phyloP scores from a whole-genome alignment of 1,140 invertebrate genomes.

The Cephus cinctus region DNA sequence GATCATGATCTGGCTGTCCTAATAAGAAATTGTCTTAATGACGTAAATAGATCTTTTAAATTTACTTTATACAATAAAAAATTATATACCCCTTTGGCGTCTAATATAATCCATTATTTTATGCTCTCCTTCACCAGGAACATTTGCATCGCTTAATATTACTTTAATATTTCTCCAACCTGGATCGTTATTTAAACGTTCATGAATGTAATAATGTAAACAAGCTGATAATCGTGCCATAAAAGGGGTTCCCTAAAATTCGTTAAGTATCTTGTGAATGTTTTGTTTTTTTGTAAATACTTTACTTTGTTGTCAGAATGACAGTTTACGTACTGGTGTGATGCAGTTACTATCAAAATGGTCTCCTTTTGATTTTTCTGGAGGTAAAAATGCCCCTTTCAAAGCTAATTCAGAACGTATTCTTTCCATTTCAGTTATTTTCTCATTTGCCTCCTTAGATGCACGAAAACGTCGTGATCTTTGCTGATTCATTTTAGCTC shows the following conservation, averaged over 20 bases:
- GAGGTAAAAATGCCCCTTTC: slow-evolving; percentile 82
- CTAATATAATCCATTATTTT: slow-evolving; percentile 99
- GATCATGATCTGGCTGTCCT: slow-evolving; percentile 94
- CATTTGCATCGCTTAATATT: slow-evolving; percentile 97
- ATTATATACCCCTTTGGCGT: slow-evolving; percentile 77
- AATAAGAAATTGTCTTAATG: slow-evolving; percentile 31
- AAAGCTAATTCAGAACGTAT: slow-evolving; percentile 72
- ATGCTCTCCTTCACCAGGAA: slow-evolving; percentile 97
- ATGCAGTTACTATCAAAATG: slow-evolving; percentile 99
- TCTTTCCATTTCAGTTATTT: slow-evolving; percentile 79
- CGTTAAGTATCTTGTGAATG: not conserved
- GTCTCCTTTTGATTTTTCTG: slow-evolving; percentile 85
- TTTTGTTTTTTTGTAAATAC: not conserved
- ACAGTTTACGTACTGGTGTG: slow-evolving; percentile 69
- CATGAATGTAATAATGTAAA: slow-evolving; percentile 95
- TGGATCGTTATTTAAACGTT: slow-evolving; percentile 90
- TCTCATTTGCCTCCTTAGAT: slow-evolving; percentile 92
- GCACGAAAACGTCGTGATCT: slow-evolving; percentile 94
- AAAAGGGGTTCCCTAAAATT: slow-evolving; percentile 86
- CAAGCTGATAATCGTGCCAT: slow-evolving; percentile 94
- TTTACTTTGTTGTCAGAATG: slow-evolving; percentile 9
- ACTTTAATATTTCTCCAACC: slow-evolving; percentile 95
- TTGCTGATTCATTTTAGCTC: slow-evolving; percentile 99
- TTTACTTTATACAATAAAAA: slow-evolving; percentile 11
- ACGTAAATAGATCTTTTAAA: not conserved